These are phyloP conservation scores for Philereme vetulata DNA, from an alignment of 2,888 invertebrate species.

Conservation along the genomic window DNA sequence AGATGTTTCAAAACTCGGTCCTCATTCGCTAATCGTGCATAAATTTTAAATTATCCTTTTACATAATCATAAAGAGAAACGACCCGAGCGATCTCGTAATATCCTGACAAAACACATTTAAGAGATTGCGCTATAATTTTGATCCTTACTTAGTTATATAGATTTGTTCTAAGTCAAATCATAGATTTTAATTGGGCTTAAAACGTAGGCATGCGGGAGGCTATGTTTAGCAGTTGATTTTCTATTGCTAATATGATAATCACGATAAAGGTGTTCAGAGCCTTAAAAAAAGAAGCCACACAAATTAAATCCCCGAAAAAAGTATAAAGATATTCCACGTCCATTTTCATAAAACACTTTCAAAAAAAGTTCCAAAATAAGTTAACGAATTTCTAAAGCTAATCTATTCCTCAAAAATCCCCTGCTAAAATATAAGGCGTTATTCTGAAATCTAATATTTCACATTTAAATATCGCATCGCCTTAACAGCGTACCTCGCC, in stretches of 20 bases:
- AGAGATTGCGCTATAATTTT: slow-evolving; percentile 50
- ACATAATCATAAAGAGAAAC: slow-evolving; percentile 31
- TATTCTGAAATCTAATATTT: slow-evolving; percentile 70
- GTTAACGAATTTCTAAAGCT: slow-evolving; percentile 9
- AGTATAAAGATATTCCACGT: too few relatives aligned
- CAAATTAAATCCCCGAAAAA: too few relatives aligned
- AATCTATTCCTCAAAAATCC: slow-evolving; percentile 21
- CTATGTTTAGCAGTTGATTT: too few relatives aligned
- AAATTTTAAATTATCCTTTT: slow-evolving; percentile 28
- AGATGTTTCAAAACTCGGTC: background rate
- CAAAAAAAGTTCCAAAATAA: background rate
- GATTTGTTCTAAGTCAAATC: too few relatives aligned
- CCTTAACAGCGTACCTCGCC: slow-evolving; percentile 58
- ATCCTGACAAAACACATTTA: slow-evolving; percentile 47
- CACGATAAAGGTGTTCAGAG: too few relatives aligned
- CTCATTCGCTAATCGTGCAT: slow-evolving; percentile 23
- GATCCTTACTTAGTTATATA: slow-evolving; percentile 1
- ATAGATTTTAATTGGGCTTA: too few relatives aligned
- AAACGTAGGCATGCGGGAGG: too few relatives aligned
- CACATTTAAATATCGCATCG: slow-evolving; percentile 72
- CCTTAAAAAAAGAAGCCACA: too few relatives aligned
- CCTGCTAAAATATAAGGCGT: slow-evolving; percentile 51
- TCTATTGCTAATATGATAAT: too few relatives aligned
- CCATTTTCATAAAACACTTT: background rate
- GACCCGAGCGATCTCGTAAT: slow-evolving; percentile 43